phyloP scores from a whole-genome alignment of 2,888 invertebrate genomes.

The Rapana venosa region DNA sequence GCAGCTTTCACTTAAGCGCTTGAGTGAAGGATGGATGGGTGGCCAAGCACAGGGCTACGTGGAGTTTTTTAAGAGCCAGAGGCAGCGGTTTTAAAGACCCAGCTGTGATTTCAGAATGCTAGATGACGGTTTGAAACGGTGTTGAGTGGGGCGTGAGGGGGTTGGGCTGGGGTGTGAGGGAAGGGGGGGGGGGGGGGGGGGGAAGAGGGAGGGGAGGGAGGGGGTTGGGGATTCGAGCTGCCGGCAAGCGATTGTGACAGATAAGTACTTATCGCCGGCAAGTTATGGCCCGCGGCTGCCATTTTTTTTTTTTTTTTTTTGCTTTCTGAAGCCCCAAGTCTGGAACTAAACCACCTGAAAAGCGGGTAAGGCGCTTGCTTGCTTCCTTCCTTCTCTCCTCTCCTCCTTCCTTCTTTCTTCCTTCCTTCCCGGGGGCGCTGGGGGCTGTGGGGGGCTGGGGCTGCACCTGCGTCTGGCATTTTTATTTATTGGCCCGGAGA shows the following conservation, averaged over 20 bases:
- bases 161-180: background rate
- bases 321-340: background rate
- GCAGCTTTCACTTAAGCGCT: too few relatives aligned
- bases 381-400: too few relatives aligned
- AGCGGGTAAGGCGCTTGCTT: background rate
- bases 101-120: conserved; percentile 18
- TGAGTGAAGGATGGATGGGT: too few relatives aligned
- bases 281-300: conserved; percentile 26
- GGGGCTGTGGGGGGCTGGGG: background rate
- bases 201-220: background rate
- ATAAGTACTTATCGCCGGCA: conserved; percentile 25
- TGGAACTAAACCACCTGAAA: conserved; percentile 24
- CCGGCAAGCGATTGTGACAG: conserved; percentile 23
- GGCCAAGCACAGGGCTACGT: too few relatives aligned
- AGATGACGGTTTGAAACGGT: conserved; percentile 22
- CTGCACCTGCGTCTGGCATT: conserved; percentile 48
- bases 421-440: background rate
- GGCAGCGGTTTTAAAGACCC: background rate
- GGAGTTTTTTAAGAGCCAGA: background rate
- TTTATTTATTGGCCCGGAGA: conserved; percentile 42
- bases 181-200: background rate
- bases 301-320: background rate
- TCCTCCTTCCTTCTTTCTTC: too few relatives aligned
- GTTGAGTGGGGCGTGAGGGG: background rate
- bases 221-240: background rate